Percentiles rank a stretch among this genome's conserved stretches.
Evolutionary conservation across 2,113 vertebrate genomes (phyloP).

Genomic region (Atherinomorus stipes): DNA sequence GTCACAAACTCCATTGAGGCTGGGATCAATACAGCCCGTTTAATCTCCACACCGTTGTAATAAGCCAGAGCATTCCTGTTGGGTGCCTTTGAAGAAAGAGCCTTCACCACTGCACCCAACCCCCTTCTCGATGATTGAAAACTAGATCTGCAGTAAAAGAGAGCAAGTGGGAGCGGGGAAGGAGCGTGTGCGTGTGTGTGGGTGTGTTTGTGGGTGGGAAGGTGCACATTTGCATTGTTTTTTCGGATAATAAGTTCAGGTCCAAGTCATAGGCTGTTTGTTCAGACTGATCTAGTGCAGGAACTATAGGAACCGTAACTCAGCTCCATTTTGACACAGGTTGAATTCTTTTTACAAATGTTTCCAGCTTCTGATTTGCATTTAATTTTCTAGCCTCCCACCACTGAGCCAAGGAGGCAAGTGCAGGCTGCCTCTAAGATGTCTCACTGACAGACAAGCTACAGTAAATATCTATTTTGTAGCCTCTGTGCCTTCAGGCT

Average conservation of each 20-base stretch:
- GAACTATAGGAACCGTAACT: neutral
- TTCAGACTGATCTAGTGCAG: neutral
- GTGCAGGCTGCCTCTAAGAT: neutral
- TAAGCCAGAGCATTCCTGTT: slow-evolving; percentile 49
- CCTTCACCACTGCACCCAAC: slow-evolving; percentile 5
- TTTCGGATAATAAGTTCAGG: slow-evolving; percentile 23
- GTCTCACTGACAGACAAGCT: neutral
- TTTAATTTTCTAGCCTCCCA: neutral
- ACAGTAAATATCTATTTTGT: neutral
- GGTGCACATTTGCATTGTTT: slow-evolving; percentile 13
- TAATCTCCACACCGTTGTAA: slow-evolving; percentile 50
- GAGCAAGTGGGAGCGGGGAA: slow-evolving; percentile 16
- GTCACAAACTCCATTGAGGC: slow-evolving; percentile 49
- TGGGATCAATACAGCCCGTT: slow-evolving; percentile 60
- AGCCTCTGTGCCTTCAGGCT: neutral
- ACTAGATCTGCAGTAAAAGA: slow-evolving; percentile 1
- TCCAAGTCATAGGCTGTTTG: neutral
- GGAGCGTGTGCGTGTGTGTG: neutral
- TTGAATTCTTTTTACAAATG: slow-evolving; percentile 12
- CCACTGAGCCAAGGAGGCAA: neutral
- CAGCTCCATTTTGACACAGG: neutral
- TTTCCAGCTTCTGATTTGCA: slow-evolving; percentile 1
- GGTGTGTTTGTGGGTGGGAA: neutral
- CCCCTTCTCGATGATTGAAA: slow-evolving; percentile 44
- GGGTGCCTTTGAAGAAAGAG: slow-evolving; percentile 30